Evolutionary conservation across 2,888 invertebrate species (phyloP).

Genomic region (Phengaris alcon): DNA sequence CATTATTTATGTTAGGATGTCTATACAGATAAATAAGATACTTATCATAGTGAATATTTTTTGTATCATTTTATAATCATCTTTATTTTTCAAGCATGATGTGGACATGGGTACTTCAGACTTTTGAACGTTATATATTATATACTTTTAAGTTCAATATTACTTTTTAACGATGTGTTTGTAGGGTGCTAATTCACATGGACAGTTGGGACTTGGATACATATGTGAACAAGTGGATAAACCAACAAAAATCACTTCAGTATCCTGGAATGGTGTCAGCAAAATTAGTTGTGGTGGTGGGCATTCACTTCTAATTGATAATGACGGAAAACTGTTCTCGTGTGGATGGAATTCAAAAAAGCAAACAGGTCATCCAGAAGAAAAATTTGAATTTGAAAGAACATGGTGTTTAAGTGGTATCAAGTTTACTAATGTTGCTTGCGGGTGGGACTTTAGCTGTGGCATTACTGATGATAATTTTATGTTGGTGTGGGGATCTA

Average conservation of each 20-base stretch:
- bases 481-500: slow-evolving; percentile 91
- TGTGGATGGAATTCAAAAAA: slow-evolving; percentile 90
- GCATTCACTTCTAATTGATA: slow-evolving; percentile 84
- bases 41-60: too few relatives aligned
- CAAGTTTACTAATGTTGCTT: slow-evolving; percentile 81
- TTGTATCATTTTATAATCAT: too few relatives aligned
- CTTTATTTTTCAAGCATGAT: not conserved
- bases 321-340: slow-evolving; percentile 83
- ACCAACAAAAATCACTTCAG: slow-evolving; percentile 70
- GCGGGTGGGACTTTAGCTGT: slow-evolving; percentile 91
- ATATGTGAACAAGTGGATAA: slow-evolving; percentile 83
- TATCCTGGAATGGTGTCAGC: slow-evolving; percentile 74
- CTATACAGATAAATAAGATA: too few relatives aligned
- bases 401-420: slow-evolving; percentile 78
- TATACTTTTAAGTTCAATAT: not conserved
- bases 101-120: slow-evolving; percentile 20
- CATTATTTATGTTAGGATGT: too few relatives aligned
- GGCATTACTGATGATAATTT: slow-evolving; percentile 84
- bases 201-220: slow-evolving; percentile 85
- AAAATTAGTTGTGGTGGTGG: slow-evolving; percentile 88
- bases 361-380: slow-evolving; percentile 81
- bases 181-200: slow-evolving; percentile 92
- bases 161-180: slow-evolving; percentile 39
- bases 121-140: not conserved
- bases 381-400: slow-evolving; percentile 78